Evolutionary conservation across 2,888 invertebrate genomes (phyloP).

Genomic region (Dione vanillae): DNA sequence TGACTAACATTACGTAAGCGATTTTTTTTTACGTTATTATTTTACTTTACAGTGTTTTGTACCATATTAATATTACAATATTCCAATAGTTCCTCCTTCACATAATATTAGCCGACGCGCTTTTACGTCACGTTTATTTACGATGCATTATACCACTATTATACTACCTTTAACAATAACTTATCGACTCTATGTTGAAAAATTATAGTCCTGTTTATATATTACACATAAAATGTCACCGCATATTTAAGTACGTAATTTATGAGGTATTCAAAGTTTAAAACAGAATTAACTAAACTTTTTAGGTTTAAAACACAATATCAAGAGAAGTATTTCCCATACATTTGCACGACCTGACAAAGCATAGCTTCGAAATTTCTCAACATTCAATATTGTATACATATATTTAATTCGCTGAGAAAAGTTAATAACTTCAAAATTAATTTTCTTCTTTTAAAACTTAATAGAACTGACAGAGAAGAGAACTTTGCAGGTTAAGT

Average conservation of each 20-base stretch:
- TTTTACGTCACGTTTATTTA: neutral
- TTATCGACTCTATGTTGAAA: slow-evolving; percentile 19
- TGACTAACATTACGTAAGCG: too few relatives aligned
- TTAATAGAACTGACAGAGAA: slow-evolving; percentile 18
- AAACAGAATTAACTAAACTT: too few relatives aligned
- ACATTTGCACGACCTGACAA: too few relatives aligned
- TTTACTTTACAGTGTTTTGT: neutral
- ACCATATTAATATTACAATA: neutral
- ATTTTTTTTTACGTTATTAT: too few relatives aligned
- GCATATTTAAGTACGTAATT: neutral
- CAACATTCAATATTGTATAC: neutral
- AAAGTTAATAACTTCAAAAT: slow-evolving; percentile 7
- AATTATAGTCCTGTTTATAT: neutral
- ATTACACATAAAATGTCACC: slow-evolving; percentile 16
- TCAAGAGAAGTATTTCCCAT: too few relatives aligned
- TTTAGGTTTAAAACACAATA: neutral
- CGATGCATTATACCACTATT: too few relatives aligned
- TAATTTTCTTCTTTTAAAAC: slow-evolving; percentile 21
- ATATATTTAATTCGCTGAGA: slow-evolving; percentile 3
- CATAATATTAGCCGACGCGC: neutral
- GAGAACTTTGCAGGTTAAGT: slow-evolving; percentile 10
- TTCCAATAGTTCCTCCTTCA: neutral
- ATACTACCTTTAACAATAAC: slow-evolving; percentile 9
- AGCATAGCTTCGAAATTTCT: too few relatives aligned
- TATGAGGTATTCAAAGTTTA: neutral